phyloP scores from a whole-genome alignment of 2,113 vertebrate genomes.

The Lagenorhynchus albirostris region DNA sequence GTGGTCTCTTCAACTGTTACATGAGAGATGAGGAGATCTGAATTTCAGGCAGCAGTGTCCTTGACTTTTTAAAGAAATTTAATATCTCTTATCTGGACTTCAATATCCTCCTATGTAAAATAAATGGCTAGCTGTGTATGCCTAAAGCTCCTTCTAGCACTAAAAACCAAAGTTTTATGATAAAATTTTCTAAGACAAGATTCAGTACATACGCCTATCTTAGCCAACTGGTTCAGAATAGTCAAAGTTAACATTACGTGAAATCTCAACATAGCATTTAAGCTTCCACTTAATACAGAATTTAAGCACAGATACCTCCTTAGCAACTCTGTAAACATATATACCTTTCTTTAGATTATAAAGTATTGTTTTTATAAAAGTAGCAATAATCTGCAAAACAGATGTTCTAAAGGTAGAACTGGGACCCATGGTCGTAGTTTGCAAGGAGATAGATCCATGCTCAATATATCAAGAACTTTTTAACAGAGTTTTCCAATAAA shows the following conservation, averaged over 20 bases:
- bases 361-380: background rate
- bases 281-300: background rate
- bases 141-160: background rate
- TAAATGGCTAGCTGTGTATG: background rate
- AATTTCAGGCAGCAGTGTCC: background rate
- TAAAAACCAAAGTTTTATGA: background rate
- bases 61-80: background rate
- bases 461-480: slow-evolving; percentile 9
- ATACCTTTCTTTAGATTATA: background rate
- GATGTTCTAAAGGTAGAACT: background rate
- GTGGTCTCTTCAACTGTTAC: background rate
- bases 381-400: background rate
- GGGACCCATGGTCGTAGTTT: background rate
- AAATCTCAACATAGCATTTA: background rate
- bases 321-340: background rate
- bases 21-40: background rate
- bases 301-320: background rate
- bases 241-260: background rate
- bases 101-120: background rate
- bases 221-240: background rate
- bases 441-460: background rate
- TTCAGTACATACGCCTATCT: background rate
- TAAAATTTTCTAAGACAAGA: background rate
- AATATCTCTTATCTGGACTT: background rate
- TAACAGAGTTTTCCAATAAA: slow-evolving; percentile 29